Percentiles rank a stretch among this genome's conserved stretches.
Conservation (phyloP, 2,113 vertebrate genomes). For the Megatriorchis doriae region DNA sequence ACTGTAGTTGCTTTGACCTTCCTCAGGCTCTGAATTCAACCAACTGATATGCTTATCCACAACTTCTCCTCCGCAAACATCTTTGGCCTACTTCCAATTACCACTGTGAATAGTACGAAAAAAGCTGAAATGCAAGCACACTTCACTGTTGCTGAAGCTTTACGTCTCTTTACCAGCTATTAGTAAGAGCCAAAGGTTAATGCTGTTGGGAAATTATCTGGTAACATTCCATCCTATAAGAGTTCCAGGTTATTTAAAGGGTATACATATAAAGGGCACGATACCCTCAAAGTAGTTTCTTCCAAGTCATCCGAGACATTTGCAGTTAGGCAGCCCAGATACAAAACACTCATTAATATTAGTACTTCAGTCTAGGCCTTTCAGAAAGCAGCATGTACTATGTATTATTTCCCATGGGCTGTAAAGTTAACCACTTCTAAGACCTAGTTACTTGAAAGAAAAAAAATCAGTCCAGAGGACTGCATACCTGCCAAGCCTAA, state of each 20-base stretch:
- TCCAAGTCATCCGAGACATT: constrained; percentile 18
- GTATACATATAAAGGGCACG: background rate
- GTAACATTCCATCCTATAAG: background rate
- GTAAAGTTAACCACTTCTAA: background rate
- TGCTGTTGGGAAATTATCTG: background rate
- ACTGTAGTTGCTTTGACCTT: constrained; percentile 20
- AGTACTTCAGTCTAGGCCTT: background rate
- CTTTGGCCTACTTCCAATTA: background rate
- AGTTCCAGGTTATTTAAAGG: constrained; percentile 49
- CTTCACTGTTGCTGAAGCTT: background rate
- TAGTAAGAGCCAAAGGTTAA: background rate
- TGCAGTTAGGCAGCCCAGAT: background rate
- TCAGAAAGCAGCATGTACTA: background rate
- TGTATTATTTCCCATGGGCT: background rate
- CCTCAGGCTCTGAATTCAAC: background rate
- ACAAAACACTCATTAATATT: background rate
- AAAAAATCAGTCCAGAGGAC: background rate
- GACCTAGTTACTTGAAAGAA: background rate
- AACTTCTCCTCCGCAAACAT: background rate
- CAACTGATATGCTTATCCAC: background rate
- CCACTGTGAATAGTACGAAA: background rate
- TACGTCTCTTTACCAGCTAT: background rate
- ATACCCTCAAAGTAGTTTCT: background rate
- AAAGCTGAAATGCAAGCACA: background rate
- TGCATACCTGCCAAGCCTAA: background rate